Conservation (phyloP, 2,113 vertebrate species). For the Mus pahari region DNA sequence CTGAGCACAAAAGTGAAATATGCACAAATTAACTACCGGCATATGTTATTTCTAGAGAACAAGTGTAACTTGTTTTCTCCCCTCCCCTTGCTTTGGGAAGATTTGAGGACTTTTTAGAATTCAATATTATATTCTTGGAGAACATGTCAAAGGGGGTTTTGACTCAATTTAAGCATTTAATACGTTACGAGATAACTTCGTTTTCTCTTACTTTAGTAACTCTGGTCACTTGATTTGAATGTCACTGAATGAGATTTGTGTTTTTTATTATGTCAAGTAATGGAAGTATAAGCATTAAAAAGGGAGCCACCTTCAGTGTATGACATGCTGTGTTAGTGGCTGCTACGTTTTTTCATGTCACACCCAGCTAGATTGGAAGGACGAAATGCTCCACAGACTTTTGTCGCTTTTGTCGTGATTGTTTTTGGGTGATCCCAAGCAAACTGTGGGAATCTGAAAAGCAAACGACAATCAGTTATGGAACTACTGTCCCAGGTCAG, state of each 20-base stretch:
- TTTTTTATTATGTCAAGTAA: neutral
- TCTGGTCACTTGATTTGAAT: slow-evolving; percentile 20
- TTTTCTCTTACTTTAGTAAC: slow-evolving; percentile 30
- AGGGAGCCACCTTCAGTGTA: neutral
- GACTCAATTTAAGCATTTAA: slow-evolving; percentile 16
- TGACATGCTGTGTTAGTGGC: neutral
- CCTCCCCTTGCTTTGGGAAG: neutral
- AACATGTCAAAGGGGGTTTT: slow-evolving; percentile 20
- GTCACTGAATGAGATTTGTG: neutral
- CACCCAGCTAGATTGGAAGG: slow-evolving; percentile 32
- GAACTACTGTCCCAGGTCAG: neutral
- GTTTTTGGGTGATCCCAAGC: neutral
- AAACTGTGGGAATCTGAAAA: slow-evolving; percentile 1
- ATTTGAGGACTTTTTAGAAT: slow-evolving; percentile 19
- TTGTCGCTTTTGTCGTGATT: slow-evolving; percentile 15
- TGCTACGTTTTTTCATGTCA: neutral
- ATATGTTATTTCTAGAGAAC: neutral
- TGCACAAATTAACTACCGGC: neutral
- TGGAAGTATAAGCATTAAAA: slow-evolving; percentile 34
- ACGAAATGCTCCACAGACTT: neutral
- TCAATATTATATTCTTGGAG: slow-evolving; percentile 25
- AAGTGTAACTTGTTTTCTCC: neutral
- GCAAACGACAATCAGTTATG: neutral
- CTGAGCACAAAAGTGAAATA: neutral
- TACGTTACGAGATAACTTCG: neutral